Evolutionary conservation across 2,888 invertebrate genomes (phyloP).

Genomic region (Petrolisthes cinctipes): DNA sequence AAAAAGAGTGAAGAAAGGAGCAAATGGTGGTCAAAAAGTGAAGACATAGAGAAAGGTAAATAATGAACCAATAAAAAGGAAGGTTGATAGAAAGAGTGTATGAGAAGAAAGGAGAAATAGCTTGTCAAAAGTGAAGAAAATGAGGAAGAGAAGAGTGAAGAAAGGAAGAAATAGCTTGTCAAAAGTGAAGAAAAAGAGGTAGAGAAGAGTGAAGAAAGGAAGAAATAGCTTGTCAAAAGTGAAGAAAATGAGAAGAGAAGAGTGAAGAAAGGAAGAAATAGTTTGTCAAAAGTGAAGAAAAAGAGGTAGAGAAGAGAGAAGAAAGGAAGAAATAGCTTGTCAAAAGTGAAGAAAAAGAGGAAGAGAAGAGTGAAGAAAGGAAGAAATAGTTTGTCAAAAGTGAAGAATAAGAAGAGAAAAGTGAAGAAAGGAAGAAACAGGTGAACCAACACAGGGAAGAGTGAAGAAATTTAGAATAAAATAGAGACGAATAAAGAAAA

Average conservation of each 20-base stretch:
- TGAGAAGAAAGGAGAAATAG: not conserved
- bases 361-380: not conserved
- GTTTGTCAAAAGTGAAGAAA: not conserved
- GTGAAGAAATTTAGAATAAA: too few relatives aligned
- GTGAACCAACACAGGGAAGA: too few relatives aligned
- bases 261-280: not conserved
- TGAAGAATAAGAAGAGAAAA: not conserved
- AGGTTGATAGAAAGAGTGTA: not conserved
- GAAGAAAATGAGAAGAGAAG: not conserved
- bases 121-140: not conserved
- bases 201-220: not conserved
- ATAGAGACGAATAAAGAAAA: too few relatives aligned
- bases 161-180: too few relatives aligned
- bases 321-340: not conserved
- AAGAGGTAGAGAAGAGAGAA: not conserved
- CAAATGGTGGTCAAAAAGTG: too few relatives aligned
- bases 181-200: too few relatives aligned
- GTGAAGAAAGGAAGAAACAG: not conserved
- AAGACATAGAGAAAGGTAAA: too few relatives aligned
- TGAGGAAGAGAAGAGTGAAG: not conserved
- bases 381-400: not conserved
- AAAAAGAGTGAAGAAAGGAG: too few relatives aligned
- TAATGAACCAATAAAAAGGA: too few relatives aligned
- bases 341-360: too few relatives aligned
- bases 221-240: too few relatives aligned